Evolutionary conservation across 2,113 vertebrate genomes (phyloP).

Genomic region (Sporophila hypoxantha): DNA sequence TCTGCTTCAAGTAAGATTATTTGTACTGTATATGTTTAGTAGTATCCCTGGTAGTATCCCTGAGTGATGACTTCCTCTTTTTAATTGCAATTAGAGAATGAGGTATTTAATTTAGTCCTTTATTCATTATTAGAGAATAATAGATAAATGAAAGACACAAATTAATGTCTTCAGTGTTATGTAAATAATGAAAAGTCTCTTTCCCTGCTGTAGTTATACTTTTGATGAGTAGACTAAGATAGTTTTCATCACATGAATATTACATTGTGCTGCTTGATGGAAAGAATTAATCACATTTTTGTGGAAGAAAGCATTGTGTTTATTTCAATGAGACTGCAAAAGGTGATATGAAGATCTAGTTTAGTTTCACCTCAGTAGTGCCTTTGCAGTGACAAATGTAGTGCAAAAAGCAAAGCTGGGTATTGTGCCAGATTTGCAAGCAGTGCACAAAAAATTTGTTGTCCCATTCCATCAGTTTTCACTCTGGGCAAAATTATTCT

Average conservation of each 20-base stretch:
- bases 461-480: background rate
- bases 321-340: conserved; percentile 9
- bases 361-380: background rate
- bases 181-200: conserved; percentile 16
- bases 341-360: background rate
- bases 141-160: conserved; percentile 2
- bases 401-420: background rate
- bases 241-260: background rate
- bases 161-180: background rate
- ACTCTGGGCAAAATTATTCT: background rate
- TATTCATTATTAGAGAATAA: conserved; percentile 13
- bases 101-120: background rate
- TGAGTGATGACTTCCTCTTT: background rate
- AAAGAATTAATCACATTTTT: background rate
- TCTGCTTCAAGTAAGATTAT: background rate
- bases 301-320: background rate
- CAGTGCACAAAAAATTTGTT: background rate
- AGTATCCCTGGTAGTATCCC: background rate
- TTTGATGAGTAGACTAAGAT: background rate
- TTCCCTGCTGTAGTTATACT: background rate
- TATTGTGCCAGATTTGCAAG: background rate
- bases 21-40: background rate
- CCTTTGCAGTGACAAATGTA: background rate
- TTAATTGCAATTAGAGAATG: background rate
- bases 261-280: background rate